These are phyloP conservation scores for Phyllotreta cruciferae DNA, from an alignment of 2,888 invertebrate species.

Conservation along the genomic window DNA sequence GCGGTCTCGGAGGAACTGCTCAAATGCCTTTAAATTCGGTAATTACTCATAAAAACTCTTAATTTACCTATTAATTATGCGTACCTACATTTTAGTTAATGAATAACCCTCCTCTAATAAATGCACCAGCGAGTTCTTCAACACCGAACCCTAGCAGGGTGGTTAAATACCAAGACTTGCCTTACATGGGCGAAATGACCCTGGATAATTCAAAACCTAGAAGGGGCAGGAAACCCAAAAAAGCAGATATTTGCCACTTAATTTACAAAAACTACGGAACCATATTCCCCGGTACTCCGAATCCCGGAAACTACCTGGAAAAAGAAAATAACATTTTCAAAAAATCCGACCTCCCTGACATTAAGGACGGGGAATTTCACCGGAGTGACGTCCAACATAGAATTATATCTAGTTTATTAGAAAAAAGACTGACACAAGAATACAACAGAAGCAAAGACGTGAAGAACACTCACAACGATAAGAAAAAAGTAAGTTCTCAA, in stretches of 20 bases:
- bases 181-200: constrained; percentile 93
- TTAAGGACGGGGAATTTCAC: constrained; percentile 46
- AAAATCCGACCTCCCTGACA: constrained; percentile 42
- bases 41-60: constrained; percentile 4
- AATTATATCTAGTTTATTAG: constrained; percentile 73
- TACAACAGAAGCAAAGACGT: constrained; percentile 61
- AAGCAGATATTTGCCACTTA: constrained; percentile 89
- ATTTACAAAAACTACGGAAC: constrained; percentile 93
- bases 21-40: constrained; percentile 29
- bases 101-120: constrained; percentile 11
- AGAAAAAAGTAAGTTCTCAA: constrained; percentile 22
- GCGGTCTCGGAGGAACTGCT: constrained; percentile 30
- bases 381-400: constrained; percentile 73
- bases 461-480: constrained; percentile 20
- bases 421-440: constrained; percentile 74
- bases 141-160: constrained; percentile 55
- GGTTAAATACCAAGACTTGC: constrained; percentile 81
- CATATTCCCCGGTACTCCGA: constrained; percentile 78
- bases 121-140: constrained; percentile 17
- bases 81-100: constrained; percentile 21
- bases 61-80: background rate
- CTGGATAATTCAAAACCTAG: constrained; percentile 86
- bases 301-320: constrained; percentile 62
- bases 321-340: constrained; percentile 52
- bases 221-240: constrained; percentile 87